Base-by-base conservation (phyloP, 2,113 vertebrate species). In the Eudyptes chrysolophus region DNA sequence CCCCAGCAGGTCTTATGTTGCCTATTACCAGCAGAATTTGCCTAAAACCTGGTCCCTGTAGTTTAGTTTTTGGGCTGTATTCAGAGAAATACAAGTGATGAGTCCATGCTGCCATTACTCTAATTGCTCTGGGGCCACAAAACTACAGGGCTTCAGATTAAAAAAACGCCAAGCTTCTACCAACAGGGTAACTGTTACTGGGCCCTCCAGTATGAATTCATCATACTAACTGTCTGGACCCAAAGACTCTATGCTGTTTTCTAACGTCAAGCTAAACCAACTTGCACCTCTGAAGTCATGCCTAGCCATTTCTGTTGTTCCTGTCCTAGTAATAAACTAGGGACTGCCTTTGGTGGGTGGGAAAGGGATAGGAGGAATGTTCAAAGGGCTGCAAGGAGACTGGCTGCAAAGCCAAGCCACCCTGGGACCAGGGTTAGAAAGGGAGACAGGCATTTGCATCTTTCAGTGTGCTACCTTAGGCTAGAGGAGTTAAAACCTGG, bases 221-320 rank as follows among this genome's bases (percentile, higher is more conserved):
- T 55, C 52, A 16, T 14, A 9, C 4, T 21, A 6, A 6, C 0
- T 1, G 15, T 30, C 27, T 19, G 32, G 15, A 52, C 42, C 42
- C 13, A 5, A n/a, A 54, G 16, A 11, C 25, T 44, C 46, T 1
- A 1, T 34, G 71, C 26, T 36, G n/a, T 3, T 48, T 87, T 27
- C n/a, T 36, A 24, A 22, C 8, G 17, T 13, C 10, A 11, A 32
- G 17, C 17, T 52, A 30, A 32, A 40, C 2, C 44, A 70, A 0
- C 9, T 26, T 21, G 22, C 16, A 13, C 26, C 22, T 55, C 51
- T 54, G n/a, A 54, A 42, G 49, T 46, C 38, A 9, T 1, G 7
- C 74, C 38, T 69, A 16, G 51, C 7, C 24, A 2, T 26, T 70
- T 54, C 27, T 29, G 13, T 51, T 80, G 42, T 34, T 86, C 62